Evolutionary conservation across 2,797 vertebrate species (phyloP).

Genomic region (Pteronotus mesoamericanus): DNA sequence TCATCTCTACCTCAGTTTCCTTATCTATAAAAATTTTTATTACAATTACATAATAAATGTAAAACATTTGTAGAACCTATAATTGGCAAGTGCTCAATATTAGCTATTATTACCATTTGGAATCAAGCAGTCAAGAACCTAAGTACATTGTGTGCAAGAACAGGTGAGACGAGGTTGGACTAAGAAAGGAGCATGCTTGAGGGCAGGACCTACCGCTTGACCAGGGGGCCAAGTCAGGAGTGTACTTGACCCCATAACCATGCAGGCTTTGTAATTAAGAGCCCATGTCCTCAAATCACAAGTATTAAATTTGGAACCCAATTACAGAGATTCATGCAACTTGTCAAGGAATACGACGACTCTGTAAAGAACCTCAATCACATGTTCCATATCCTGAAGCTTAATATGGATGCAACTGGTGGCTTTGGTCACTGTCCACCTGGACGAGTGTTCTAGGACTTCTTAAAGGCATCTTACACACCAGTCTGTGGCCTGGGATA

Average conservation of each 20-base stretch:
- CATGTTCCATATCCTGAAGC: slow-evolving; percentile 89
- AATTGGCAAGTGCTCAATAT: neutral
- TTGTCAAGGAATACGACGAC: slow-evolving; percentile 91
- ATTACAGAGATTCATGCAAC: slow-evolving; percentile 92
- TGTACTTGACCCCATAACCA: slow-evolving; percentile 88
- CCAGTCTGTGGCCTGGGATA: slow-evolving; percentile 87
- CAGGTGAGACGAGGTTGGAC: neutral
- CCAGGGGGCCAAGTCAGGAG: slow-evolving; percentile 84
- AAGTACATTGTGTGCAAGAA: neutral
- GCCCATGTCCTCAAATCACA: slow-evolving; percentile 87
- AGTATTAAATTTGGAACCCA: slow-evolving; percentile 89
- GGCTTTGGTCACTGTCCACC: slow-evolving; percentile 87
- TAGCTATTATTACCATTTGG: neutral
- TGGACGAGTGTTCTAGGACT: slow-evolving; percentile 88
- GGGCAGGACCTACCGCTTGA: slow-evolving; percentile 84
- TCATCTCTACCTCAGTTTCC: slow-evolving; percentile 4
- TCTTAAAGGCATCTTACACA: slow-evolving; percentile 89
- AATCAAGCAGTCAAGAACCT: neutral
- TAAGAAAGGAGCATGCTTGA: slow-evolving; percentile 24
- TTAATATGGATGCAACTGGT: slow-evolving; percentile 92
- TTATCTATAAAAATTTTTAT: neutral
- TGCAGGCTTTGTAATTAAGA: slow-evolving; percentile 87
- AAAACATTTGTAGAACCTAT: neutral
- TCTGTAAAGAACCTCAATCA: slow-evolving; percentile 88
- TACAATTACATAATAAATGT: neutral